These are phyloP conservation scores for Papilio aristodemus DNA, from an alignment of 1,140 invertebrate genomes.

Conservation along the genomic window DNA sequence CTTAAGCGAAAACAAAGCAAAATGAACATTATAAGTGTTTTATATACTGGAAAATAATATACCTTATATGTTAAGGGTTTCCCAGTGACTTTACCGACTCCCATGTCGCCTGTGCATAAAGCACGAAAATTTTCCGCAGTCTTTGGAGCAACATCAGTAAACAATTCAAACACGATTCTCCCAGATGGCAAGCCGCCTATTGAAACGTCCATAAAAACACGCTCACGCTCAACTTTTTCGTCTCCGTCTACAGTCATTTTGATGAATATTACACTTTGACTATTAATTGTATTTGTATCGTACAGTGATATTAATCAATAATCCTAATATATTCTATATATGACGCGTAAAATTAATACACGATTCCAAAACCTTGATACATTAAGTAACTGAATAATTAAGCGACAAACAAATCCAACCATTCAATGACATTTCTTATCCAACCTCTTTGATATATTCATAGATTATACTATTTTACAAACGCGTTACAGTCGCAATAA, in stretches of 20 bases:
- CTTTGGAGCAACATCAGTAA: conserved; percentile 94
- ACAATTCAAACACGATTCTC: conserved; percentile 96
- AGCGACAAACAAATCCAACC: too few species aligned
- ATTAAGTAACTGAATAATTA: too few species aligned
- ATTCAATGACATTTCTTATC: too few species aligned
- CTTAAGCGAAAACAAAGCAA: not conserved
- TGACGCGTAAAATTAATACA: not conserved
- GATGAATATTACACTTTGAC: not conserved
- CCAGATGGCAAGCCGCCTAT: conserved; percentile 93
- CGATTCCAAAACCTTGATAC: too few species aligned
- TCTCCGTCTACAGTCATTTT: conserved; percentile 74
- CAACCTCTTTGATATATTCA: too few species aligned
- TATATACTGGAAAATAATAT: not conserved
- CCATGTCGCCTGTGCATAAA: conserved; percentile 94
- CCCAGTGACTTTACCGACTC: conserved; percentile 86
- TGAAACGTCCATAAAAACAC: conserved; percentile 95
- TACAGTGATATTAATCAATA: not conserved
- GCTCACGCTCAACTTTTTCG: conserved; percentile 78
- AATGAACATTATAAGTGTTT: not conserved
- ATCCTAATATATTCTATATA: not conserved
- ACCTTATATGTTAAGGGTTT: conserved; percentile 89
- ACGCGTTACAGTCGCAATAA: too few species aligned
- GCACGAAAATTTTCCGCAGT: conserved; percentile 97
- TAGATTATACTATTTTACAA: too few species aligned
- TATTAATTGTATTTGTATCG: not conserved